Conservation (phyloP, 2,888 invertebrate genomes). For the Limnephilus marmoratus region DNA sequence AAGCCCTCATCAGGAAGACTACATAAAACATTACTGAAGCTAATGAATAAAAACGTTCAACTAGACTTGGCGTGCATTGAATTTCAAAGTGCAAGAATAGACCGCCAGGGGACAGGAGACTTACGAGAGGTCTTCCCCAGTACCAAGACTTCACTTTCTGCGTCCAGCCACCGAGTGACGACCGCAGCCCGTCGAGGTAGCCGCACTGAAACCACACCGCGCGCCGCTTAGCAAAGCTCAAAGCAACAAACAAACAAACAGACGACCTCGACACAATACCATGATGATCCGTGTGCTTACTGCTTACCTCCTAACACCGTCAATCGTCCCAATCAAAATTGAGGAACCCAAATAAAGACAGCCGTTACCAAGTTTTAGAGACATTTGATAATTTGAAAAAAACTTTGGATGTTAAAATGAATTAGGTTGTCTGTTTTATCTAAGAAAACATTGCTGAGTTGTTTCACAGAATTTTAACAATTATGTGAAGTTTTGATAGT, state of each 20-base stretch:
- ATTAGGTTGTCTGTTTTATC: no score
- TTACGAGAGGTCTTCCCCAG: conserved; percentile 98
- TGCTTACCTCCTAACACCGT: neutral
- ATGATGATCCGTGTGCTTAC: neutral
- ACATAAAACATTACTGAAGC: conserved; percentile 59
- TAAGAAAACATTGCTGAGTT: no score
- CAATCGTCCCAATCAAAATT: no score
- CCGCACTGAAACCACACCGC: conserved; percentile 85
- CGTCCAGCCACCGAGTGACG: conserved; percentile 96
- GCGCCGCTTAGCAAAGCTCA: conserved; percentile 55
- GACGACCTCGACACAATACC: neutral
- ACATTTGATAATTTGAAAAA: no score
- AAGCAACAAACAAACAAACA: neutral
- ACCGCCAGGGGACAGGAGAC: conserved; percentile 77
- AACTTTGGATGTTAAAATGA: no score
- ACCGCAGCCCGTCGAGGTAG: conserved; percentile 95
- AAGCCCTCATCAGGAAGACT: conserved; percentile 56
- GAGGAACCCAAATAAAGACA: neutral
- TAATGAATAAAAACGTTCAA: conserved; percentile 64
- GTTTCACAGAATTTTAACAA: no score
- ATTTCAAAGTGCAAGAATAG: conserved; percentile 60
- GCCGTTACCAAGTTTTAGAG: neutral
- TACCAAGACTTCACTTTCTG: conserved; percentile 98
- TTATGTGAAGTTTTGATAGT: no score
- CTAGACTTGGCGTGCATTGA: conserved; percentile 65